Percentiles rank a stretch among this genome's conserved stretches.
Conservation (phyloP, 2,888 invertebrate genomes). For the Lysandra bellargus region DNA sequence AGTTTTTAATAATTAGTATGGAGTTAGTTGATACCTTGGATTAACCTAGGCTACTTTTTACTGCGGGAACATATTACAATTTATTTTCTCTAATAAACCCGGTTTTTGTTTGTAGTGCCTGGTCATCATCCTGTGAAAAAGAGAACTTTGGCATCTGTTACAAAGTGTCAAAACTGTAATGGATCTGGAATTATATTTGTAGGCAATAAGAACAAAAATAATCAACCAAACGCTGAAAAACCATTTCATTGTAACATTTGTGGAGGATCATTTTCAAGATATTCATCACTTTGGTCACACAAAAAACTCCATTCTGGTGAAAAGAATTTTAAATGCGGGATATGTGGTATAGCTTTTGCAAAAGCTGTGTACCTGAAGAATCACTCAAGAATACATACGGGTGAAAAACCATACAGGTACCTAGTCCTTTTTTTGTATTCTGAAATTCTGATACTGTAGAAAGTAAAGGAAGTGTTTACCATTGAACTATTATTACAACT, state of each 20-base stretch:
- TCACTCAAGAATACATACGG: conserved; percentile 92
- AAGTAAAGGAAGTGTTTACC: too few species aligned
- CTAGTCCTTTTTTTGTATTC: conserved; percentile 1
- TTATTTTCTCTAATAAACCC: too few species aligned
- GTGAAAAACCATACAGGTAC: conserved; percentile 80
- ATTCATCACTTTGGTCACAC: conserved; percentile 93
- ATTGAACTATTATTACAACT: too few species aligned
- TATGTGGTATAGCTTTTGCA: conserved; percentile 92
- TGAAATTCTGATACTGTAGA: not conserved
- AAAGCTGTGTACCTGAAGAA: conserved; percentile 95
- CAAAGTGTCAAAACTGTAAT: conserved; percentile 94
- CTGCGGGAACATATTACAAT: too few species aligned
- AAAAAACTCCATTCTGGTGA: conserved; percentile 91
- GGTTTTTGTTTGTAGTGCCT: conserved; percentile 57
- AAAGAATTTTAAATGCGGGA: conserved; percentile 93
- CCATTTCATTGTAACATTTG: conserved; percentile 94
- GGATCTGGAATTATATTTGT: conserved; percentile 92
- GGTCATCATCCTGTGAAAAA: conserved; percentile 90
- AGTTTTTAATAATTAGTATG: too few species aligned
- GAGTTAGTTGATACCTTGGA: too few species aligned
- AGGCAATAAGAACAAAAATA: conserved; percentile 81
- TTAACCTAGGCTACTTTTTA: too few species aligned
- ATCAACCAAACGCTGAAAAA: conserved; percentile 84
- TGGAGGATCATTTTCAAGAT: conserved; percentile 90
- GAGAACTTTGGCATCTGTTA: conserved; percentile 89